A percentile compares a stretch with the other conserved stretches of the same genome.
Evolutionary conservation across 2,888 invertebrate genomes (phyloP).

Genomic region (Marasmarcha lunaedactyla): DNA sequence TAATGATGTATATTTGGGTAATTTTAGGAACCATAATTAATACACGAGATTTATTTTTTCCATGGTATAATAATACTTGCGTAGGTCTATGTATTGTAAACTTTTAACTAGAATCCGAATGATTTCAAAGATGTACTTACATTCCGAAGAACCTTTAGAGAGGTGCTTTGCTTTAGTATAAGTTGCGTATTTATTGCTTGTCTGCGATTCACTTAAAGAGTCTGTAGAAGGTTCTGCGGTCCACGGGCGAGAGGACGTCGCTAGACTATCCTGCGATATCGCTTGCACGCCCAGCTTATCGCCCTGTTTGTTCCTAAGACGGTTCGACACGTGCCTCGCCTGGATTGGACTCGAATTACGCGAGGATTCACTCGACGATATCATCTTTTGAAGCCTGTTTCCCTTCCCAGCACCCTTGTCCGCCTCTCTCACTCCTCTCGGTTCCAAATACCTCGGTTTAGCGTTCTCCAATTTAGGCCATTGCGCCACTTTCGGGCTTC

Average conservation of each 20-base stretch:
- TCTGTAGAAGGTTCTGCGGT: slow-evolving; percentile 62
- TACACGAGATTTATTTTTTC: no score
- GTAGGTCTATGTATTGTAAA: no score
- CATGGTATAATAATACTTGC: no score
- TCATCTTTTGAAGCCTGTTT: slow-evolving; percentile 43
- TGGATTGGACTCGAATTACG: slow-evolving; percentile 76
- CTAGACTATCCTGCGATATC: slow-evolving; percentile 63
- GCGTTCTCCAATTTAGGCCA: slow-evolving; percentile 28
- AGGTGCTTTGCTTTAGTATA: slow-evolving; percentile 41
- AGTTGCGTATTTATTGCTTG: slow-evolving; percentile 46
- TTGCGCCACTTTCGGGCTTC: slow-evolving; percentile 15
- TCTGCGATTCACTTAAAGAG: slow-evolving; percentile 49
- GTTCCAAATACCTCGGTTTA: slow-evolving; percentile 75
- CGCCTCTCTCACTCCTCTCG: slow-evolving; percentile 33
- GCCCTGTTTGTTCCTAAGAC: slow-evolving; percentile 29
- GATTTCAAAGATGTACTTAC: no score
- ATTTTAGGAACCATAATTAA: no score
- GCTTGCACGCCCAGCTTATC: slow-evolving; percentile 28
- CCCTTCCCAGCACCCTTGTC: slow-evolving; percentile 33
- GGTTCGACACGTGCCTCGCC: slow-evolving; percentile 37
- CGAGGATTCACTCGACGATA: slow-evolving; percentile 76
- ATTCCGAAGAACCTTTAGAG: slow-evolving; percentile 29
- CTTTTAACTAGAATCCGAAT: no score
- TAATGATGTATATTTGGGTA: no score
- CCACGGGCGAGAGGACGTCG: slow-evolving; percentile 45